Conservation (phyloP, 2,888 invertebrate genomes). For the Adela reaumurella region DNA sequence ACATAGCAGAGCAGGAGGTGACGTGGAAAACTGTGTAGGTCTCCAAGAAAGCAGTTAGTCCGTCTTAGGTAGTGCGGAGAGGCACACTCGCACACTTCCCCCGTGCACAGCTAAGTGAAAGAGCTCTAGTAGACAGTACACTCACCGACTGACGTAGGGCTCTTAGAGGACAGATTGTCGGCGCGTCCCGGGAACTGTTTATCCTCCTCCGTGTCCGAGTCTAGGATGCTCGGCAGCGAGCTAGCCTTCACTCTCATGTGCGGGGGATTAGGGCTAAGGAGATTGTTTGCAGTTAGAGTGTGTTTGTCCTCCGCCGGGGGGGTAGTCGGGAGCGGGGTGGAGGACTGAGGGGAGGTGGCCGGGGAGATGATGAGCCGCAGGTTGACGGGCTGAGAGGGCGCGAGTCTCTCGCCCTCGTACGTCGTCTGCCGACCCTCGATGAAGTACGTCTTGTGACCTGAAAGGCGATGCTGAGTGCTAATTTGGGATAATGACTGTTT, state of each 20-base stretch:
- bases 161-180: conserved; percentile 57
- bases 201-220: conserved; percentile 68
- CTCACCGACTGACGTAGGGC: conserved; percentile 63
- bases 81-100: no score
- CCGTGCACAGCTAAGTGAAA: no score
- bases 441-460: conserved; percentile 84
- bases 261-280: conserved; percentile 58
- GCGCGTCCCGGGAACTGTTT: conserved; percentile 34
- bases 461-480: no score
- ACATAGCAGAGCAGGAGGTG: no score
- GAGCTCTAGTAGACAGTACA: conserved; percentile 10
- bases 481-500: no score
- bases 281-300: conserved; percentile 38
- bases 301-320: conserved; percentile 23
- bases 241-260: conserved; percentile 63
- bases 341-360: conserved; percentile 47
- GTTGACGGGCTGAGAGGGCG: conserved; percentile 42
- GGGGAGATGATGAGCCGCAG: conserved; percentile 61
- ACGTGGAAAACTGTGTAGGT: no score
- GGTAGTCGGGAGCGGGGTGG: conserved; percentile 22
- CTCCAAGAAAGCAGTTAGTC: no score
- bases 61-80: no score
- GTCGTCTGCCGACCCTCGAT: conserved; percentile 71
- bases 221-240: conserved; percentile 79
- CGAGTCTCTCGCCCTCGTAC: conserved; percentile 35